A percentile compares a stretch with the other conserved stretches of the same genome.
These are phyloP conservation scores for Chelonia mydas DNA, from an alignment of 2,797 vertebrate genomes.

Conservation along the genomic window DNA sequence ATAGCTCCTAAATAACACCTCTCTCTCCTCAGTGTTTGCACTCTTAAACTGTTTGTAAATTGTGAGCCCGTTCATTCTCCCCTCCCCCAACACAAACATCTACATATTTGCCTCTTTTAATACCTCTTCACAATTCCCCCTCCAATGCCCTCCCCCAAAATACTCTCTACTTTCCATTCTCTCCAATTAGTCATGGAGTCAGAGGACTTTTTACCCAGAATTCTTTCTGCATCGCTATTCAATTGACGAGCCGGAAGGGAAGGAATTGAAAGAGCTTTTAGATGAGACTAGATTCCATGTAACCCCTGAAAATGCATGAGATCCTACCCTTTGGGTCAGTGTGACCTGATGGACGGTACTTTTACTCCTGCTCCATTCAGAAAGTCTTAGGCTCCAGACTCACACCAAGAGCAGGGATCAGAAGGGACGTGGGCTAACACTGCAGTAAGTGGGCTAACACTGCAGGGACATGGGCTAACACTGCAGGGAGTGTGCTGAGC, in stretches of 20 bases:
- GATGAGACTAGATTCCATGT: fast-evolving
- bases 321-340: neutral
- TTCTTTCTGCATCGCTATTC: neutral
- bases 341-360: neutral
- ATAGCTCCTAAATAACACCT: conserved; percentile 65
- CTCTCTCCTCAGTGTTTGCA: conserved; percentile 60
- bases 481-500: neutral
- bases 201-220: neutral
- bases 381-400: neutral
- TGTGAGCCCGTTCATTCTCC: neutral
- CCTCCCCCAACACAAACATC: neutral
- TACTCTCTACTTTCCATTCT: neutral
- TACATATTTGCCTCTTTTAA: fast-evolving
- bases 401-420: no score
- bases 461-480: neutral
- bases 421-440: neutral
- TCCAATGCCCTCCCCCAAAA: fast-evolving
- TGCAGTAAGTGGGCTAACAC: neutral
- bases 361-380: no score
- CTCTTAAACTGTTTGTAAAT: conserved; percentile 1
- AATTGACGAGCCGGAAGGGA: neutral
- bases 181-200: neutral
- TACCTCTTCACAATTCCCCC: fast-evolving
- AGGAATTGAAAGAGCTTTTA: neutral
- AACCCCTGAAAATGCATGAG: neutral